A percentile compares a stretch with the other conserved stretches of the same genome.
phyloP scores from a whole-genome alignment of 1,140 invertebrate species.

The Drosophila arizonae region DNA sequence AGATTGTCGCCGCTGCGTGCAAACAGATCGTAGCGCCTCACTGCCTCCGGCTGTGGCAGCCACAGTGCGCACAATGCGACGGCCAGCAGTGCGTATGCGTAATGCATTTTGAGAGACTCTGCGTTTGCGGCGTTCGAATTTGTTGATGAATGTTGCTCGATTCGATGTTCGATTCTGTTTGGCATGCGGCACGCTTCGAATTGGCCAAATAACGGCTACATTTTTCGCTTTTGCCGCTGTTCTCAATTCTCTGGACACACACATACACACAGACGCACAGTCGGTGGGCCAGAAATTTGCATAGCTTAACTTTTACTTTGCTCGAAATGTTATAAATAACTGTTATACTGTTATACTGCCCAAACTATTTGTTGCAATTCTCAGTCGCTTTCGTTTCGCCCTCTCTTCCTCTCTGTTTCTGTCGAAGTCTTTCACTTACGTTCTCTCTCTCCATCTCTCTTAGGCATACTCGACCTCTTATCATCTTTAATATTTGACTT shows the following conservation, averaged over 20 bases:
- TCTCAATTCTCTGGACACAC: constrained; percentile 37
- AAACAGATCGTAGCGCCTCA: background rate
- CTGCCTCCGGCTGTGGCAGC: background rate
- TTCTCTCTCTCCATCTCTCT: too few relatives aligned
- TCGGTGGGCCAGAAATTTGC: constrained; percentile 51
- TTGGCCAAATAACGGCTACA: constrained; percentile 38
- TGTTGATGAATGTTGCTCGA: constrained; percentile 23
- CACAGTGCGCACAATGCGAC: background rate
- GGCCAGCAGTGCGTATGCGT: constrained; percentile 29
- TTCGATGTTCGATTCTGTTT: constrained; percentile 37
- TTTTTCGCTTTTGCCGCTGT: constrained; percentile 17
- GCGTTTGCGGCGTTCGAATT: background rate
- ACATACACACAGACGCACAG: too few relatives aligned
- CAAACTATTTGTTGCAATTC: background rate
- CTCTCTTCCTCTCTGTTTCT: background rate
- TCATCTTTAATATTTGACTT: too few relatives aligned
- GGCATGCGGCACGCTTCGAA: constrained; percentile 18
- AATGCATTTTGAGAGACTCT: constrained; percentile 9
- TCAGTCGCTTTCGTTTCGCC: background rate
- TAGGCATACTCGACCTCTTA: too few relatives aligned
- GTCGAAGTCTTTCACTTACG: background rate
- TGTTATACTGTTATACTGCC: constrained; percentile 36
- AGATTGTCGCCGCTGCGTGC: constrained; percentile 43
- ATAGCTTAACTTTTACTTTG: constrained; percentile 70
- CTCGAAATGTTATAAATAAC: constrained; percentile 36